Evolutionary conservation across 2,888 invertebrate species (phyloP), one percentile per base, ranked within the genome.

Genomic region (Hirudinaria manillensis): DNA sequence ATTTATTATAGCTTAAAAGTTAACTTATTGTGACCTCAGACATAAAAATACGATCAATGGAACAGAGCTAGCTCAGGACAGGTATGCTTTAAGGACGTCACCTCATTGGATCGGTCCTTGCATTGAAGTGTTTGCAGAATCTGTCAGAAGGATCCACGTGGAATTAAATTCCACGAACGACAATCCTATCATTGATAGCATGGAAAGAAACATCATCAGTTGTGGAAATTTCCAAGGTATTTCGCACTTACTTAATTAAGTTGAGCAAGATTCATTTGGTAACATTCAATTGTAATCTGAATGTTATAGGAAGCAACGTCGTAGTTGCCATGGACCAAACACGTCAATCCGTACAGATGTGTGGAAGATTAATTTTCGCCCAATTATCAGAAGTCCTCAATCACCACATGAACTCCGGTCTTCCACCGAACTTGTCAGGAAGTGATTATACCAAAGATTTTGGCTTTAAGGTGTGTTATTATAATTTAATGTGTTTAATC

Each of bases 301-400:
- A 45, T 45, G 10, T 45, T 45, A 1, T 24, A 75, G 75, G 77
- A 19, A 77, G 76, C 10, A 77, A 76, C 21, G 72, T 73, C 16
- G 78, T 79, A 19, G 75, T 80, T 10, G 77, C 79, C 13, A 80
- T 81, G 80, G 81, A 81, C 70, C 80, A 81, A 70, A 72, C 78
- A 2, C 53, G 81, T 34, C 81, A 81, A 70, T 77, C 76, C 2
- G 16, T 81, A 13, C 80, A 80, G 53, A 66, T 81, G 27, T 81
- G 81, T 75, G 81, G 80, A 0, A 80, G 80, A 70, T 78, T 81
- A 10, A 72, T 81, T 19, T 79, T 81, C 70, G 81, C 79, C 24
- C 81, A 81, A 73, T 77, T 81, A 67, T 75, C 78, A 16, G 81
- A 81, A 75, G 75, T 81, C 13, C 77, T 81, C 24, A 81, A 81